Percentiles rank a stretch among this genome's conserved stretches.
Evolutionary conservation across 2,797 vertebrate species (phyloP).

Genomic region (Etheostoma nigrum): DNA sequence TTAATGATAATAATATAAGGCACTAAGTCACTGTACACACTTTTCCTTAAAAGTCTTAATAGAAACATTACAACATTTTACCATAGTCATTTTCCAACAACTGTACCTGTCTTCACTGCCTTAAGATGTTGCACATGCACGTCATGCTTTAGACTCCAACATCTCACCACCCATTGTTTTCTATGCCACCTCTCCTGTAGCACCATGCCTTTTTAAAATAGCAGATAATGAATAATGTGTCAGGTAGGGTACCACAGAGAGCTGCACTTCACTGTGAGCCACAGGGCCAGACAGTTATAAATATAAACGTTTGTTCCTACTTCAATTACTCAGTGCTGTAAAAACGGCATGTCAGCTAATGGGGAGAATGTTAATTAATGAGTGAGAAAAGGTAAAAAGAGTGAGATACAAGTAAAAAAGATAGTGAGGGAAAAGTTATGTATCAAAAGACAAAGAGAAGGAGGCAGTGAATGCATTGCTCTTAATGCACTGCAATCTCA

Average conservation of each 20-base stretch:
- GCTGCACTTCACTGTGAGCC: slow-evolving; percentile 6
- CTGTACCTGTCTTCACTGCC: not conserved
- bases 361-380: slow-evolving; percentile 28
- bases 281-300: slow-evolving; percentile 19
- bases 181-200: slow-evolving; percentile 6
- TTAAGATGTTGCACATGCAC: not conserved
- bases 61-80: not conserved
- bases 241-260: slow-evolving; percentile 15
- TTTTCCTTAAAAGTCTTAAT: not conserved
- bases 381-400: slow-evolving; percentile 24
- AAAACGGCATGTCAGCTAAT: not conserved
- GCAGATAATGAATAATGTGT: slow-evolving; percentile 40
- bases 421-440: not conserved
- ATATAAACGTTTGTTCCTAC: not conserved
- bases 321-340: not conserved
- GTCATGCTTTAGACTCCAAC: not conserved
- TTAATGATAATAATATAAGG: not conserved
- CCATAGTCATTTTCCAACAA: not conserved
- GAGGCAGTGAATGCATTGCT: slow-evolving; percentile 39
- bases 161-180: slow-evolving; percentile 17
- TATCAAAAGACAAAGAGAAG: slow-evolving; percentile 48
- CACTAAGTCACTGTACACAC: not conserved
- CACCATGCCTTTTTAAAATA: slow-evolving; percentile 20
- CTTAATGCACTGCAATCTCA: slow-evolving; percentile 35
- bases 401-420: slow-evolving; percentile 4